Evolutionary conservation across 2,797 vertebrate species (phyloP).

Genomic region (Ptychobarbus kaznakovi): DNA sequence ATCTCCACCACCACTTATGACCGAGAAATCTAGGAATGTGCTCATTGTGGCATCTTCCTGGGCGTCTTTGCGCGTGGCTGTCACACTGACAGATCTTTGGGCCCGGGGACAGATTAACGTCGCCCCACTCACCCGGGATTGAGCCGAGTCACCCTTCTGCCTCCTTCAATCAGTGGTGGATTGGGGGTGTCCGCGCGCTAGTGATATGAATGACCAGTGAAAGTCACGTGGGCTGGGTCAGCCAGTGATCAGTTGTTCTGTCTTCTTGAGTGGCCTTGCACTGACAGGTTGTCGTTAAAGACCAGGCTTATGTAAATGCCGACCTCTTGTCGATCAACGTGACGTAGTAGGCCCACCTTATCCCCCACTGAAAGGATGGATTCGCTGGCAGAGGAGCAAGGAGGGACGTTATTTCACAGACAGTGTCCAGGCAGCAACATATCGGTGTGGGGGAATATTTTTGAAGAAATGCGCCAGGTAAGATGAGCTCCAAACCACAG

Average conservation of each 20-base stretch:
- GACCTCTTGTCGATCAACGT: slow-evolving; percentile 85
- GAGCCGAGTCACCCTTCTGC: slow-evolving; percentile 89
- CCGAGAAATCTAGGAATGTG: slow-evolving; percentile 94
- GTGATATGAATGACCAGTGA: slow-evolving; percentile 91
- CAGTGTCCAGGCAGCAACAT: slow-evolving; percentile 44
- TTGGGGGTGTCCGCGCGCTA: slow-evolving; percentile 66
- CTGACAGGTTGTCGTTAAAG: slow-evolving; percentile 91
- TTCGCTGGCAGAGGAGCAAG: slow-evolving; percentile 67
- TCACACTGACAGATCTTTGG: slow-evolving; percentile 70
- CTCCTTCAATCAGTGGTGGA: slow-evolving; percentile 66
- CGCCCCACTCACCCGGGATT: slow-evolving; percentile 71
- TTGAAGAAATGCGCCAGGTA: slow-evolving; percentile 35
- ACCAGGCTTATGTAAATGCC: slow-evolving; percentile 92
- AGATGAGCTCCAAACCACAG: slow-evolving; percentile 15
- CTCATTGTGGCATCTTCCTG: slow-evolving; percentile 92
- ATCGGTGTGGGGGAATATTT: neutral
- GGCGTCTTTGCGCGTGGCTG: slow-evolving; percentile 74
- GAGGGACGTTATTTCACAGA: slow-evolving; percentile 41
- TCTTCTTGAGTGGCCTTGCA: slow-evolving; percentile 77
- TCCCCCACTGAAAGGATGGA: slow-evolving; percentile 32
- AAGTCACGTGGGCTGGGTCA: slow-evolving; percentile 84
- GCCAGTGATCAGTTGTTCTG: slow-evolving; percentile 85
- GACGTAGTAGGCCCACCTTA: slow-evolving; percentile 54
- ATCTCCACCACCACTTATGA: slow-evolving; percentile 84
- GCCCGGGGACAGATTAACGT: slow-evolving; percentile 74